These are phyloP conservation scores for Cepphus grylle DNA, from an alignment of 2,113 vertebrate species.

Conservation along the genomic window DNA sequence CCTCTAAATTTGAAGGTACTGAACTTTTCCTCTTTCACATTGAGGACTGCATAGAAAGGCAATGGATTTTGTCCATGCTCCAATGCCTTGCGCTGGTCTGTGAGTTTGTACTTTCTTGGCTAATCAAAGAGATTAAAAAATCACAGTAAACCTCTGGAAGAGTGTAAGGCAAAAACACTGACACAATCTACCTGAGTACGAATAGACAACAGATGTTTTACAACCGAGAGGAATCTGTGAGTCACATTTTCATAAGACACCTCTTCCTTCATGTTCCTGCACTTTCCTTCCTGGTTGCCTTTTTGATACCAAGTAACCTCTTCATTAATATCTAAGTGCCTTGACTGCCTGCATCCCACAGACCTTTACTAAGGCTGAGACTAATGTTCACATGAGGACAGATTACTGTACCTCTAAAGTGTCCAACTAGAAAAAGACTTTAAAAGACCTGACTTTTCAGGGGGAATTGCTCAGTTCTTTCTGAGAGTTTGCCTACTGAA, in stretches of 20 bases:
- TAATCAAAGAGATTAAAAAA: neutral
- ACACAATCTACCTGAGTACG: neutral
- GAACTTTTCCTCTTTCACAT: conserved; percentile 69
- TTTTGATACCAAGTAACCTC: neutral
- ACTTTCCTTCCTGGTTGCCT: neutral
- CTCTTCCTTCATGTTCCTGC: neutral
- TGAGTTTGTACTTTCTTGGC: conserved; percentile 56
- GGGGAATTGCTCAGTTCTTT: neutral
- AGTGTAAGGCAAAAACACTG: neutral
- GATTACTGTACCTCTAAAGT: neutral
- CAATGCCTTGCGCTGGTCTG: conserved; percentile 73
- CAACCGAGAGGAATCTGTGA: neutral
- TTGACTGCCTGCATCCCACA: neutral
- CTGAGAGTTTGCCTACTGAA: neutral
- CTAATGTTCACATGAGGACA: neutral
- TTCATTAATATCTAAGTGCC: neutral
- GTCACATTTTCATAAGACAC: neutral
- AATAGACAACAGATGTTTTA: neutral
- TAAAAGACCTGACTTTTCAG: neutral
- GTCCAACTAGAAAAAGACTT: neutral
- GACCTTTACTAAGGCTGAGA: neutral
- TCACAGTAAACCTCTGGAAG: neutral
- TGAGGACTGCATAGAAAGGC: conserved; percentile 78
- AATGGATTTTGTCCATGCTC: conserved; percentile 76
- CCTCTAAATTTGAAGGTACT: conserved; percentile 63